phyloP scores from a whole-genome alignment of 2,113 vertebrate species.

The Herpetotheres cachinnans region DNA sequence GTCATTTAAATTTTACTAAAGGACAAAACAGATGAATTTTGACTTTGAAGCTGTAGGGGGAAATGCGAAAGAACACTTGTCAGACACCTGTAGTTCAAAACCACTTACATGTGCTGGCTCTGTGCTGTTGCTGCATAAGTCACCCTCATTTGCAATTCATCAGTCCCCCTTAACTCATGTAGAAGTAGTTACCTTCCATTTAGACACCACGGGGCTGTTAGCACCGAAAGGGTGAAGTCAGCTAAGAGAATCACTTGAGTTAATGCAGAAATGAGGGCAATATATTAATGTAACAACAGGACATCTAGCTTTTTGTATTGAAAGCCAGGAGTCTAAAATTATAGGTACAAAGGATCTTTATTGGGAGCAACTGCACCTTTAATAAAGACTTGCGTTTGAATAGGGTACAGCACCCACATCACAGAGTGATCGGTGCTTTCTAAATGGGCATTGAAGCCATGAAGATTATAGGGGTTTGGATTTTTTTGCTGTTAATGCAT shows the following conservation, averaged over 20 bases:
- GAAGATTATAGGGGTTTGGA: not conserved
- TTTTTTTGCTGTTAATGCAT: not conserved
- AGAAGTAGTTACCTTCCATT: constrained; percentile 46
- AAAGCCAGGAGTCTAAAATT: not conserved
- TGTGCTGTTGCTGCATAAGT: not conserved
- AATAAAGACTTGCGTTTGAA: not conserved
- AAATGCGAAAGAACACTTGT: constrained; percentile 11
- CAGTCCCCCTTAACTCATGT: not conserved
- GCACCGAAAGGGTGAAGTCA: not conserved
- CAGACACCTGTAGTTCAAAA: constrained; percentile 41
- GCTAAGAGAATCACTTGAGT: constrained; percentile 4
- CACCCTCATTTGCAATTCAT: constrained; percentile 16
- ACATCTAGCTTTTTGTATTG: not conserved
- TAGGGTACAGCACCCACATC: not conserved
- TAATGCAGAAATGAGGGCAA: constrained; percentile 40
- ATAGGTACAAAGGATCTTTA: not conserved
- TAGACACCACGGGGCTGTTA: not conserved
- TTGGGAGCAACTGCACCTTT: not conserved
- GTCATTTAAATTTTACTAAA: not conserved
- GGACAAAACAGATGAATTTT: constrained; percentile 16
- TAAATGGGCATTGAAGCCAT: not conserved
- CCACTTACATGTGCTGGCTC: not conserved
- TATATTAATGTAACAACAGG: constrained; percentile 13
- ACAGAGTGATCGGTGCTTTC: not conserved
- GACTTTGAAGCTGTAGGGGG: not conserved